Base-by-base conservation (phyloP, 1,140 invertebrate genomes). In the Uloborus diversus region DNA sequence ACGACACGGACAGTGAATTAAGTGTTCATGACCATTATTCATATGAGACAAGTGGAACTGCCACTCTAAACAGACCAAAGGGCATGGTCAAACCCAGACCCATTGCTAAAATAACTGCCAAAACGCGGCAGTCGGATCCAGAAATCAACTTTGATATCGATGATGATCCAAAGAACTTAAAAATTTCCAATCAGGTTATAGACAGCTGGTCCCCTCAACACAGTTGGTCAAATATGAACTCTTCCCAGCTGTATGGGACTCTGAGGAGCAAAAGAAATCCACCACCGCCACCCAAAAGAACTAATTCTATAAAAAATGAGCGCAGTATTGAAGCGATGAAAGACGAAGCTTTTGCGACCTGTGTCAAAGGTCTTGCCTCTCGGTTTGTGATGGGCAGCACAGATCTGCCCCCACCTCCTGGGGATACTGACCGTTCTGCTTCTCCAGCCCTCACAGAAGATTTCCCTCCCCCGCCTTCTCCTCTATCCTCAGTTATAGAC, bases 221-320 rank as follows among this genome's bases (percentile, higher is more conserved):
- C n/a, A 75, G 4, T 11, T 78, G 73, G 73, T 78, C 73, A 11
- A 78, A 78, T 56, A 69, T 79, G 65, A 81, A 64, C 62, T 83
- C 73, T 70, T 82, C 84, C 56, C 81, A 76, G 57, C 81, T 76
- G 20, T 76, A 83, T 28, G 82, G 83, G 14, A 82, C 83, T 25
- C 81, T 83, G n/a, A 83, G 83, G 47, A 80, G 79, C 30, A 86
- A 86, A 20, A 91, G 93, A 81, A 89, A 91, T 27, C 94, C 94
- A 13, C 95, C 95, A 0, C 94, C 95, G 56, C 94, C 94, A 1
- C 95, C 95, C 1, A 92, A 95, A 83, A 88, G 94, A 32, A 88
- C 87, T 5, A 87, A 89, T 79, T 89, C 88, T 3, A 87, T 89
- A n/a, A 84, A 84, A 79, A 70, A 70, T 37, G 62, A 79, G 33